Evolutionary conservation across 1,140 invertebrate species (phyloP).

Genomic region (Drosophila prosaltans): DNA sequence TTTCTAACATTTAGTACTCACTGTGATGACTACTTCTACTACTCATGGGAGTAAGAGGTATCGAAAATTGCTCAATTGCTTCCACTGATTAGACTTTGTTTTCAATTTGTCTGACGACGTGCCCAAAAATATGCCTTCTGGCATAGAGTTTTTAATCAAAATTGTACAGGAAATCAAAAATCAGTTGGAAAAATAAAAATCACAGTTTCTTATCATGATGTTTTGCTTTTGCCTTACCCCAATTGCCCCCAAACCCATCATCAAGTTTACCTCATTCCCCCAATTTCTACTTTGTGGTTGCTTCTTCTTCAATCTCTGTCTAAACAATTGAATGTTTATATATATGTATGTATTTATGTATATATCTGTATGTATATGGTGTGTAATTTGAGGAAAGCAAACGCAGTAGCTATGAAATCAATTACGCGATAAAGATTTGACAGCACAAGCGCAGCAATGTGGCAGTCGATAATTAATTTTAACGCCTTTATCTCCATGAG

Average conservation of each 20-base stretch:
- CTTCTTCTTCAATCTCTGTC: conserved; percentile 40
- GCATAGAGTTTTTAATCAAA: conserved; percentile 76
- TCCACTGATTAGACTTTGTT: conserved; percentile 79
- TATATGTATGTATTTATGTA: not conserved
- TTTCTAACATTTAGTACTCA: not conserved
- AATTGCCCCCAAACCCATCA: conserved; percentile 62
- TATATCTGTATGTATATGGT: conserved; percentile 21
- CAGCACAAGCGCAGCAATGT: conserved; percentile 76
- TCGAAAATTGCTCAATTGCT: conserved; percentile 76
- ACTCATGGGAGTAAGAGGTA: conserved; percentile 38
- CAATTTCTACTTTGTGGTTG: conserved; percentile 21
- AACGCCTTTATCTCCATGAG: conserved; percentile 78
- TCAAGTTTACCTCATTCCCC: not conserved
- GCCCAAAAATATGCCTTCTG: conserved; percentile 46
- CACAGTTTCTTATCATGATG: conserved; percentile 80
- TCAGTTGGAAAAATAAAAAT: conserved; percentile 81
- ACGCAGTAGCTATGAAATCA: conserved; percentile 81
- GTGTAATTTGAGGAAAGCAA: conserved; percentile 78
- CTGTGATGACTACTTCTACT: not conserved
- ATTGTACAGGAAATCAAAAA: conserved; percentile 82
- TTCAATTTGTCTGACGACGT: conserved; percentile 71
- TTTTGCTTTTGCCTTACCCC: conserved; percentile 62
- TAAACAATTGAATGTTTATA: conserved; percentile 46
- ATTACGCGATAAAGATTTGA: conserved; percentile 82
- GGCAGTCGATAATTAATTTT: conserved; percentile 80